These are phyloP conservation scores for Nipponacmea schrenckii DNA, from an alignment of 2,888 invertebrate genomes.

Conservation along the genomic window DNA sequence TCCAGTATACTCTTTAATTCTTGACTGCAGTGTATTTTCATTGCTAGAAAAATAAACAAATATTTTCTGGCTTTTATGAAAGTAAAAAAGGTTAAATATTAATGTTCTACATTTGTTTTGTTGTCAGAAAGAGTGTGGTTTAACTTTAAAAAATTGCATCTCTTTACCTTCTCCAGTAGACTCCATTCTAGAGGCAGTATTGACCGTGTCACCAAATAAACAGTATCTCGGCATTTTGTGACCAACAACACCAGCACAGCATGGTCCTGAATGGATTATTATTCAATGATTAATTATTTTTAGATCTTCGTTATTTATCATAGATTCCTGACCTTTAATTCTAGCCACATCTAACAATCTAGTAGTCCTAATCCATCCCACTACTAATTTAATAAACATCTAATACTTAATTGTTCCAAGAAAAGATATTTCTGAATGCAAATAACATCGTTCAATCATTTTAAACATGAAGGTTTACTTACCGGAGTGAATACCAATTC, in stretches of 20 bases:
- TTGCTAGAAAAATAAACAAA: constrained; percentile 47
- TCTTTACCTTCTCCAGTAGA: constrained; percentile 58
- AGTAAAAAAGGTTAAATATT: neutral
- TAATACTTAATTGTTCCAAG: no score
- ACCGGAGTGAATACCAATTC: constrained; percentile 67
- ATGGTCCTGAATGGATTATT: constrained; percentile 36
- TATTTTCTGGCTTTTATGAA: neutral
- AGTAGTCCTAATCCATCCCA: no score
- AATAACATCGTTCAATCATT: no score
- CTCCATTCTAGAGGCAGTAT: constrained; percentile 62
- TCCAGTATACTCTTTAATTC: constrained; percentile 63
- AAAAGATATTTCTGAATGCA: no score
- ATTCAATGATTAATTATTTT: no score
- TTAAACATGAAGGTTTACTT: neutral
- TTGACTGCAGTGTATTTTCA: constrained; percentile 67
- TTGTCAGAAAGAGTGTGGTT: no score
- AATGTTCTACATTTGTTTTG: no score
- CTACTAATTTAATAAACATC: no score
- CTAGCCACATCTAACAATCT: no score
- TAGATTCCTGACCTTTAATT: no score
- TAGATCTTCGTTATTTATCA: no score
- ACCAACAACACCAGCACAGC: constrained; percentile 88
- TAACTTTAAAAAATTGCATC: no score
- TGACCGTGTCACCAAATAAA: constrained; percentile 63
- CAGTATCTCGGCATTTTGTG: constrained; percentile 93